phyloP scores from a whole-genome alignment of 2,797 vertebrate species.

The Acipenser ruthenus region DNA sequence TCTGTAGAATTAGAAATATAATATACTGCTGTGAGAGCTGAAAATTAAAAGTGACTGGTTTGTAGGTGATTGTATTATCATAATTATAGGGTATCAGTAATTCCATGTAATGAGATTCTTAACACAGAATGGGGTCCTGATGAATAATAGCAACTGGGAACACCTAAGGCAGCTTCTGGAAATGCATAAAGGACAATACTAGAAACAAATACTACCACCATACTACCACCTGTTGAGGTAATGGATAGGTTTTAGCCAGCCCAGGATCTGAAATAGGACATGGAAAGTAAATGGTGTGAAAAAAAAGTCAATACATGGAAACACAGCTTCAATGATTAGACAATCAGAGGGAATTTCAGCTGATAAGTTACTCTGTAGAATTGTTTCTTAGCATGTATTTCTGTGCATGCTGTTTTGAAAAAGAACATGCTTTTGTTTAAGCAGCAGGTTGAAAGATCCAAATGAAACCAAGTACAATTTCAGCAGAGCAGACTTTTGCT shows the following conservation, averaged over 20 bases:
- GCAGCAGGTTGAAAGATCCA: no score
- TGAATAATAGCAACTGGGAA: conserved; percentile 16
- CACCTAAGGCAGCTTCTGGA: not conserved
- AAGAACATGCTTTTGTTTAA: no score
- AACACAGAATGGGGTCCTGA: conserved; percentile 8
- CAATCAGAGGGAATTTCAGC: no score
- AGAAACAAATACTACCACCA: conserved; percentile 15
- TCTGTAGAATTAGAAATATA: conserved; percentile 10
- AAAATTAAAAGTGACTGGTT: conserved; percentile 33
- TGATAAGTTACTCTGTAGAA: no score
- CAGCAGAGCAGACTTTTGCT: no score
- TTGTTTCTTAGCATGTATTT: no score
- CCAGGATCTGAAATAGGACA: conserved; percentile 22
- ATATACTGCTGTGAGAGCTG: conserved; percentile 12
- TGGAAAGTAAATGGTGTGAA: not conserved
- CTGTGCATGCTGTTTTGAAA: no score
- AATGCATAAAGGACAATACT: conserved; percentile 17
- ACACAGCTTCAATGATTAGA: not conserved
- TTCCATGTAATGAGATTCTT: conserved; percentile 8
- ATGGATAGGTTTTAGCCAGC: conserved; percentile 25
- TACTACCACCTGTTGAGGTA: conserved; percentile 25
- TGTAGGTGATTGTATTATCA: conserved; percentile 23
- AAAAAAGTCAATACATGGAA: conserved; percentile 23
- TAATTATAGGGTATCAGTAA: conserved; percentile 20
- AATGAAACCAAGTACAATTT: no score